Evolutionary conservation across 2,888 invertebrate genomes (phyloP).

Genomic region (Cyclophora albipunctata): DNA sequence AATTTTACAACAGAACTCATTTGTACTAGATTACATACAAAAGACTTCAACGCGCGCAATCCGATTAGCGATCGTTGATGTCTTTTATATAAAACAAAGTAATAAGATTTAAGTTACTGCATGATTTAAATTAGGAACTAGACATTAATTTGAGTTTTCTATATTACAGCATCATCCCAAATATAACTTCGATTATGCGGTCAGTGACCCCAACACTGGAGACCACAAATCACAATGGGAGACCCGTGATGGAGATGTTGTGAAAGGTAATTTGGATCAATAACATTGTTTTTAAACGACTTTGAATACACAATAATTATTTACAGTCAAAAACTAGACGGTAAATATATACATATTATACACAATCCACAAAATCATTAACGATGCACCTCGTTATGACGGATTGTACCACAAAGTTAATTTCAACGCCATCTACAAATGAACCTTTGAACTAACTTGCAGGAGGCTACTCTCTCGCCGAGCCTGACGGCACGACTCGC

Average conservation of each 20-base stretch:
- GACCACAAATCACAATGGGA: slow-evolving; percentile 78
- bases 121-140: too few relatives aligned
- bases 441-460: slow-evolving; percentile 4
- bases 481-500: slow-evolving; percentile 69
- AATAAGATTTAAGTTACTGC: not conserved
- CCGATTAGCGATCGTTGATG: slow-evolving; percentile 33
- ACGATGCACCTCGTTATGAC: too few relatives aligned
- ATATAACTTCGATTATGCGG: slow-evolving; percentile 77
- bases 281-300: too few relatives aligned
- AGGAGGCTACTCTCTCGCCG: slow-evolving; percentile 70
- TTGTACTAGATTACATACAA: not conserved
- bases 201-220: slow-evolving; percentile 77
- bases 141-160: not conserved
- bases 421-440: slow-evolving; percentile 8
- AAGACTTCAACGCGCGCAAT: slow-evolving; percentile 4
- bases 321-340: too few relatives aligned
- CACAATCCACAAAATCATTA: too few relatives aligned
- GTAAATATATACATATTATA: too few relatives aligned
- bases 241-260: slow-evolving; percentile 76
- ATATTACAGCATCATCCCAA: slow-evolving; percentile 73
- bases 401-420: too few relatives aligned
- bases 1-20: too few relatives aligned
- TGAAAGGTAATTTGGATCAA: slow-evolving; percentile 53
- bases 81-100: slow-evolving; percentile 29
- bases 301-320: too few relatives aligned